Evolutionary conservation across 2,888 invertebrate genomes (phyloP), one percentile per base, ranked within the genome.

Genomic region (Palloptera scutellata): DNA sequence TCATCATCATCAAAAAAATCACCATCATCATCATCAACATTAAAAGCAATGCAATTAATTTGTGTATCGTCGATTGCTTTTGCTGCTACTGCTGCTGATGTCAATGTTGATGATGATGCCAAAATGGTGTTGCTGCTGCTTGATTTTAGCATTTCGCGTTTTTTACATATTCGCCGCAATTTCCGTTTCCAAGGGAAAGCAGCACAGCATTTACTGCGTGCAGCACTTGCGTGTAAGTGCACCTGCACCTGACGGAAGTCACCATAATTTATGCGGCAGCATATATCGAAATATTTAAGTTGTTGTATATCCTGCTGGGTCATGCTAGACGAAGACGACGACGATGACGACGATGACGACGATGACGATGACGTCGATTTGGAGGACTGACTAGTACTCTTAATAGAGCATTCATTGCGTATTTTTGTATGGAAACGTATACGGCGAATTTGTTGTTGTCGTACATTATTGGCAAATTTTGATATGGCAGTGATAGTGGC

Each of bases 161-260:
- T 30, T 30, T 30, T 30, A 41, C 13, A 30, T 45, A 30, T 17
- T 8, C 57, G 67, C 30, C 70, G 69, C 43, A 69, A 62, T 63
- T 74, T 76, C n/a, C 73, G 73, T 30, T 77, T 76, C 77, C 77
- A 76, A 40, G 72, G 69, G 63, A 76, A 74, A n/a, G 74, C 73
- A 43, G 76, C 74, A 13, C 65, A 59, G 8, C 48, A 15, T 6
- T 30, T 30, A 13, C 64, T 68, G 10, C 67, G 71, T 41, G 68
- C 63, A 61, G 73, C 57, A 63, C 73, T 42, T 19, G 65, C 67
- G 42, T 64, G 59, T 42, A 76, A 74, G 65, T 71, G 74, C 55
- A 77, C 73, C 61, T 75, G 73, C 62, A 75, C 70, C 66, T 70
- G 73, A 30, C 74, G 71, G 64, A 72, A 74, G 66, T 73, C 70